phyloP scores from a whole-genome alignment of 2,113 vertebrate genomes.

The Psilopogon haemacephalus region DNA sequence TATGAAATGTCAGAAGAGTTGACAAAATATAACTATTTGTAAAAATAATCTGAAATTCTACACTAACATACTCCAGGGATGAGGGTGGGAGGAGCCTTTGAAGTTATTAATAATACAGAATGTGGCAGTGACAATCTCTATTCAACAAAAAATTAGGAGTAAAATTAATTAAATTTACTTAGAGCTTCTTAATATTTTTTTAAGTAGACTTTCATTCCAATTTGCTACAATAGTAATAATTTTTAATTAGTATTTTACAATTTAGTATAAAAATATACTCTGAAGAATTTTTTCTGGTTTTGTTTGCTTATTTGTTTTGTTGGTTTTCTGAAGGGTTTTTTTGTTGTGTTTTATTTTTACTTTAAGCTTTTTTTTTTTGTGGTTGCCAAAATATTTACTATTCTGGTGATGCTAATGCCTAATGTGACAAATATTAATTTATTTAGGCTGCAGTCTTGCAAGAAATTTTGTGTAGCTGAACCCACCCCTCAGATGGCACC shows the following conservation, averaged over 20 bases:
- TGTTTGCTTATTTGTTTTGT: conserved; percentile 26
- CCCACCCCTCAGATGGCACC: background rate
- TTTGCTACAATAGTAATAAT: background rate
- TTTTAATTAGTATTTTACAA: conserved; percentile 18
- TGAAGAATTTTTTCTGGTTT: background rate
- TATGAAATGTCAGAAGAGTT: conserved; percentile 65
- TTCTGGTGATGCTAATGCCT: conserved; percentile 60
- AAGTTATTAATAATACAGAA: conserved; percentile 36
- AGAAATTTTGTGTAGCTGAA: background rate
- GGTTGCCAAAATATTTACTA: conserved; percentile 28
- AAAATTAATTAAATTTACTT: conserved; percentile 20
- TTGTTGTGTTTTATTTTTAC: background rate
- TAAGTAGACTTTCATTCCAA: background rate
- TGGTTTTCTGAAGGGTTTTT: conserved; percentile 9
- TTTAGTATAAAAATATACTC: conserved; percentile 6
- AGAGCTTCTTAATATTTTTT: background rate
- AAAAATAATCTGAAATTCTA: conserved; percentile 48
- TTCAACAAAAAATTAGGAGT: conserved; percentile 5
- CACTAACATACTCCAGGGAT: conserved; percentile 36
- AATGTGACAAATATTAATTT: conserved; percentile 49
- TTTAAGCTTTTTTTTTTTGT: conserved; percentile 40
- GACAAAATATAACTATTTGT: conserved; percentile 60
- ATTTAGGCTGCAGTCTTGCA: conserved; percentile 28
- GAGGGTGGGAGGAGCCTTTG: background rate
- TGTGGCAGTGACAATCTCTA: conserved; percentile 69